Evolutionary conservation across 1,140 invertebrate species (phyloP).

Genomic region (Drosophila littoralis): DNA sequence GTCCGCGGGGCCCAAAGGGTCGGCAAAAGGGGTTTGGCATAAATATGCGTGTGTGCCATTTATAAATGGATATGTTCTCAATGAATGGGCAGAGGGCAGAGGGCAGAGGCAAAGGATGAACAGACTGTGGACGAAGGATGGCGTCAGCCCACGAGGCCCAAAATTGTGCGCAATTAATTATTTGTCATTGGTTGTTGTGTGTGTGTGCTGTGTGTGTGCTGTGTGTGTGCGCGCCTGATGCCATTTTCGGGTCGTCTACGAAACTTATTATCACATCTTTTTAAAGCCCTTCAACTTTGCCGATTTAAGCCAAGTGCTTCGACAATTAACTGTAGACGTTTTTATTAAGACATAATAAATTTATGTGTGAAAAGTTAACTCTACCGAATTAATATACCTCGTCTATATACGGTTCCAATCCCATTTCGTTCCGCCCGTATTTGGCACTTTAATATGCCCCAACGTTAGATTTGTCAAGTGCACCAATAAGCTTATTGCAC

Average conservation of each 20-base stretch:
- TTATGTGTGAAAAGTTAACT: neutral
- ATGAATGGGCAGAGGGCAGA: neutral
- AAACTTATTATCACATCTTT: constrained; percentile 44
- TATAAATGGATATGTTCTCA: constrained; percentile 63
- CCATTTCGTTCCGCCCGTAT: neutral
- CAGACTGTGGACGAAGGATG: neutral
- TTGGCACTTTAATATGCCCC: no score
- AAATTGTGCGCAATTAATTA: constrained; percentile 78
- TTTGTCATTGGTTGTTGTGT: constrained; percentile 71
- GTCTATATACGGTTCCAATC: neutral
- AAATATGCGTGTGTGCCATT: constrained; percentile 64
- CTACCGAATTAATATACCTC: no score
- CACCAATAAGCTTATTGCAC: no score
- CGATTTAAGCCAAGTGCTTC: constrained; percentile 20
- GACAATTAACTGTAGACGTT: constrained; percentile 46
- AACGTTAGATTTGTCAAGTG: neutral
- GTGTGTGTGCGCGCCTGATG: constrained; percentile 34
- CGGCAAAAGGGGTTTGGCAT: constrained; percentile 28
- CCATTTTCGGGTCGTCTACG: constrained; percentile 37
- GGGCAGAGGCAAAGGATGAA: neutral
- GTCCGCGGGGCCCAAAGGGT: neutral
- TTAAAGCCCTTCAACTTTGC: constrained; percentile 28
- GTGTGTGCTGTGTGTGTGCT: neutral
- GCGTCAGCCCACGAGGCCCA: constrained; percentile 36
- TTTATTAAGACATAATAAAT: constrained; percentile 35